Base-by-base conservation (phyloP, 2,113 vertebrate genomes). In the Oncorhynchus clarkii region DNA sequence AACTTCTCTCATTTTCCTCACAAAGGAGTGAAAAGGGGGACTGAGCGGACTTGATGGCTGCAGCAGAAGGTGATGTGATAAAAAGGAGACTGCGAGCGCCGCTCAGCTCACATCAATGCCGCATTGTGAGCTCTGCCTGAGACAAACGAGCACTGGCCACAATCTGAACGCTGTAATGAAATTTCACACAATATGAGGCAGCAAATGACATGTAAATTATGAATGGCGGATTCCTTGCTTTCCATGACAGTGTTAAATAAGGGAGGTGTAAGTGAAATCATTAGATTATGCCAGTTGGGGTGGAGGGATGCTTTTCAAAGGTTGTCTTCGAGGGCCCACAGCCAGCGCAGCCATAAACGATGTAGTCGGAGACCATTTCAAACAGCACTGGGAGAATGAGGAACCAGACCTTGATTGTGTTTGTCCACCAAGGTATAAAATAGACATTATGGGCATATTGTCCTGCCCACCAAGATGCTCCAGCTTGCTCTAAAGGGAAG, bases 191-290 rank as follows among this genome's bases (percentile, higher is more conserved):
- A 96, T 96, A 96, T 96, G 95, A 96, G 96, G 96, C 96, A 96
- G 95, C 96, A 96, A 96, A 96, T 96, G 96, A 96, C 96, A 96
- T 96, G 96, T 96, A 96, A 96, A 96, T 96, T 96, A 96, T 96
- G 95, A 96, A 96, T 96, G 95, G 95, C 94, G 92, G 93, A 95
- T 96, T 96, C 94, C 95, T 96, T 96, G 95, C 96, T 96, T 96
- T 95, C 94, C 94, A 94, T 95, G 95, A 96, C 95, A 95, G 95
- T 96, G 95, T 96, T 96, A 96, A 96, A 95, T 96, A 96, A 96
- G 95, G 95, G 96, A 96, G 95, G 95, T 96, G 95, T 96, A 96
- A 95, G 95, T 95, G 95, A 96, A 95, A 96, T 96, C 96, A 96
- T 96, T 96, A 96, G 96, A 96, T 96, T 96, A 95, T 95, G 95